phyloP scores from a whole-genome alignment of 2,888 invertebrate genomes.

The Tipula helvola region DNA sequence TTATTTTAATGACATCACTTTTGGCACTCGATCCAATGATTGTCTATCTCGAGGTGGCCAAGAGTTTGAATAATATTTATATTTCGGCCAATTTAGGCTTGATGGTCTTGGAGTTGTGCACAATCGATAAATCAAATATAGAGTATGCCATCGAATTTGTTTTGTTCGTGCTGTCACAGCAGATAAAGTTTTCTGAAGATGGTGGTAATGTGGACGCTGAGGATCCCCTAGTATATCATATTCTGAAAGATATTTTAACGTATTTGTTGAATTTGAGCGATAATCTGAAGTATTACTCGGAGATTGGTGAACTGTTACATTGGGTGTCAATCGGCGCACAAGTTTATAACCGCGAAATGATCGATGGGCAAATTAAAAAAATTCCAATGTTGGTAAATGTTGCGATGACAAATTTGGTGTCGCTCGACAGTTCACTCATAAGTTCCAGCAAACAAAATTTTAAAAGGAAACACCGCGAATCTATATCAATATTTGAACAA shows the following conservation, averaged over 20 bases:
- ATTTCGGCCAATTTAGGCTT: conserved; percentile 29
- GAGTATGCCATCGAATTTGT: conserved; percentile 26
- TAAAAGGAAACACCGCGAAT: conserved; percentile 23
- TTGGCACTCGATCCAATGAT: conserved; percentile 24
- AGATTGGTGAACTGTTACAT: conserved; percentile 27
- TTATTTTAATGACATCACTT: conserved; percentile 16
- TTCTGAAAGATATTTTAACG: not conserved
- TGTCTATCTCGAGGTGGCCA: conserved; percentile 24
- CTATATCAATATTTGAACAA: conserved; percentile 33
- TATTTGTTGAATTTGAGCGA: conserved; percentile 18
- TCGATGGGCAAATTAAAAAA: conserved; percentile 15
- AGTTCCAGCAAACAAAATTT: not conserved
- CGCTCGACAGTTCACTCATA: not conserved
- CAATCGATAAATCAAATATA: conserved; percentile 23
- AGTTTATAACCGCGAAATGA: conserved; percentile 23
- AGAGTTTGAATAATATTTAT: conserved; percentile 25
- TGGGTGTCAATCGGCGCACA: conserved; percentile 27
- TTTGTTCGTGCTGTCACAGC: conserved; percentile 27
- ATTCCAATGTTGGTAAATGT: not conserved
- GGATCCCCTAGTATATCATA: not conserved
- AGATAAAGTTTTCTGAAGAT: conserved; percentile 20
- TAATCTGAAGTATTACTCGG: conserved; percentile 19
- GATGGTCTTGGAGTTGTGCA: conserved; percentile 23
- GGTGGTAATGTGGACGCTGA: conserved; percentile 15
- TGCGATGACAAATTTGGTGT: not conserved